These are phyloP conservation scores for Zelostemma sp. DNA, from an alignment of 1,140 invertebrate species.

Conservation along the genomic window DNA sequence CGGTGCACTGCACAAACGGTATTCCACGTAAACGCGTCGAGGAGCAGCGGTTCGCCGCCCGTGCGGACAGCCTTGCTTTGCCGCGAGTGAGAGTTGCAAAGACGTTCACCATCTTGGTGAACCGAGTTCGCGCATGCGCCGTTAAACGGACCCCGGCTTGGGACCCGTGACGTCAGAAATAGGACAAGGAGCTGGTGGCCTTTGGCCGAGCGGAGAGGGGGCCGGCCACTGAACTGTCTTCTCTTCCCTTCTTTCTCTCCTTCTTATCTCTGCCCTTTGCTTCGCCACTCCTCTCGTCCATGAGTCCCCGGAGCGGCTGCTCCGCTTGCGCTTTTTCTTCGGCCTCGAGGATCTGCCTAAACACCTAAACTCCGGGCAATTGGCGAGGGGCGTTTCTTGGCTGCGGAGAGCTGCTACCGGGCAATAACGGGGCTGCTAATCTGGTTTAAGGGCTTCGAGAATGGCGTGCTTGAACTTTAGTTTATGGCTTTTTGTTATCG, in stretches of 20 bases:
- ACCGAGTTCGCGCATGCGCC: constrained; percentile 58
- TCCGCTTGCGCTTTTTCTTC: too few species aligned
- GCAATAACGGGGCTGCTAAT: too few species aligned
- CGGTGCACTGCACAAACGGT: constrained; percentile 23
- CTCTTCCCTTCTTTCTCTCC: constrained; percentile 31
- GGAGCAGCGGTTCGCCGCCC: constrained; percentile 44
- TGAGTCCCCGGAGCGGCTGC: too few species aligned
- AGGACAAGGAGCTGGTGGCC: constrained; percentile 60
- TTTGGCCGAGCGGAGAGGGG: constrained; percentile 41
- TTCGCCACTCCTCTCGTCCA: constrained; percentile 13
- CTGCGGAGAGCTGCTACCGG: too few species aligned
- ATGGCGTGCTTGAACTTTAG: too few species aligned
- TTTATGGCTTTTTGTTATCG: too few species aligned
- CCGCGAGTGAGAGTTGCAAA: constrained; percentile 61
- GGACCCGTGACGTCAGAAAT: constrained; percentile 63
- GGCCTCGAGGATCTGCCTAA: too few species aligned
- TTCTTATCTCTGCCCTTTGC: constrained; percentile 28
- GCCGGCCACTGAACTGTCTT: constrained; percentile 59
- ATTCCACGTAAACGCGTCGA: neutral
- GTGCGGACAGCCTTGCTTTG: constrained; percentile 53
- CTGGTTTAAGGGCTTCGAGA: too few species aligned
- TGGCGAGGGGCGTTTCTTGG: too few species aligned
- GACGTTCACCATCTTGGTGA: constrained; percentile 65
- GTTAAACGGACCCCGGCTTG: constrained; percentile 31
- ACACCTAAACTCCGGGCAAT: too few species aligned